phyloP scores from a whole-genome alignment of 2,113 vertebrate genomes.

The Paramormyrops kingsleyae region DNA sequence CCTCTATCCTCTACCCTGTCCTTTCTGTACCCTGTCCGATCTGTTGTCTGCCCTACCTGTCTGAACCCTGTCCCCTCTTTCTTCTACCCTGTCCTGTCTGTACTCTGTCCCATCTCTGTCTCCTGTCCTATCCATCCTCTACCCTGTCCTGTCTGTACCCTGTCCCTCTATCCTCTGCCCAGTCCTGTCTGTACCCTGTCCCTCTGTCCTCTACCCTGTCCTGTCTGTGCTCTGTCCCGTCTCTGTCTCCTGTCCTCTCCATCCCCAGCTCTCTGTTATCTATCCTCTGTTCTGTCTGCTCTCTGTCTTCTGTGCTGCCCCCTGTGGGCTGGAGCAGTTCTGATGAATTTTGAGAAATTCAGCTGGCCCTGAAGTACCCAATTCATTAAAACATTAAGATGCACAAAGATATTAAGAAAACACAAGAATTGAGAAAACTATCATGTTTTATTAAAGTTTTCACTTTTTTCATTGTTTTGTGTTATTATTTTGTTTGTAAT shows the following conservation, averaged over 20 bases:
- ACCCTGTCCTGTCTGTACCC: too few relatives aligned
- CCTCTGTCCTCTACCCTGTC: too few relatives aligned
- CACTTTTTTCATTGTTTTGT: neutral
- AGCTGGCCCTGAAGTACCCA: neutral
- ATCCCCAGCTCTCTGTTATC: neutral
- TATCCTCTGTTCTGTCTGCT: neutral
- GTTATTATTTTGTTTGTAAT: neutral
- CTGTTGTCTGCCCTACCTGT: too few relatives aligned
- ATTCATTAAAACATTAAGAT: neutral
- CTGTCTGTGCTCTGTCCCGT: too few relatives aligned
- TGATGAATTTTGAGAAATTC: neutral
- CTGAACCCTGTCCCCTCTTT: neutral
- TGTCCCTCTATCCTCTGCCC: neutral
- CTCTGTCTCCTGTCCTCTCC: neutral
- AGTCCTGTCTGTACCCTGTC: neutral
- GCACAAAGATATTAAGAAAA: neutral
- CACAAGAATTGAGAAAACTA: neutral
- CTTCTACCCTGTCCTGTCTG: neutral
- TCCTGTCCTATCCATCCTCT: too few relatives aligned
- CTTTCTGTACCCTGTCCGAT: neutral
- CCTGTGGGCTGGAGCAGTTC: neutral
- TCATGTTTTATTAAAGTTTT: neutral
- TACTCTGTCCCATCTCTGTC: neutral
- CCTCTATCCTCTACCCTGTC: neutral
- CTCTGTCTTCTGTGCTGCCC: neutral